A percentile compares a stretch with the other conserved stretches of the same genome.
phyloP scores from a whole-genome alignment of 2,888 invertebrate species.

The Lathronympha strigana region DNA sequence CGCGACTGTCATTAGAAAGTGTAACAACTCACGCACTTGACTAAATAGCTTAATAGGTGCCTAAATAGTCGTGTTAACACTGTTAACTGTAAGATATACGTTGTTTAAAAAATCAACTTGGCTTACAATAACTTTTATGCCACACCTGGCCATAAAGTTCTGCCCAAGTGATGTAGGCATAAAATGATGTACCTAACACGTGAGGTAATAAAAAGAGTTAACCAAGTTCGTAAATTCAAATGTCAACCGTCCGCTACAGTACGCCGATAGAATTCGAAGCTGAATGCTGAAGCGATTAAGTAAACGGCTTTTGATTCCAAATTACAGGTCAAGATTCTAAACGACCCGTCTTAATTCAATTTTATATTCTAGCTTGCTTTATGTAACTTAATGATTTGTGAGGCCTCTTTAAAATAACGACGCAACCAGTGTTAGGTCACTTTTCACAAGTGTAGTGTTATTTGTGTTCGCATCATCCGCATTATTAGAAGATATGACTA shows the following conservation, averaged over 20 bases:
- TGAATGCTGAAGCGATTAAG: slow-evolving; percentile 30
- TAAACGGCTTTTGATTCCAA: slow-evolving; percentile 37
- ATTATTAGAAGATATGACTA: slow-evolving; percentile 47
- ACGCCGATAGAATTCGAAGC: slow-evolving; percentile 19
- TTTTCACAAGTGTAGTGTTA: slow-evolving; percentile 45
- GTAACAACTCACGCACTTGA: slow-evolving; percentile 52
- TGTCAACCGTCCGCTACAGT: slow-evolving; percentile 12
- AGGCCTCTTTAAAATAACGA: slow-evolving; percentile 40
- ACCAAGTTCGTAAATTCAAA: slow-evolving; percentile 3
- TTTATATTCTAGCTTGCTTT: slow-evolving; percentile 23
- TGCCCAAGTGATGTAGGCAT: too few species aligned
- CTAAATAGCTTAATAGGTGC: too few species aligned
- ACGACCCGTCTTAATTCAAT: slow-evolving; percentile 23
- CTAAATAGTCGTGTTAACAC: too few species aligned
- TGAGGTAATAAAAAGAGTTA: slow-evolving; percentile 15
- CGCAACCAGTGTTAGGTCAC: slow-evolving; percentile 42
- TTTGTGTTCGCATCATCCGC: slow-evolving; percentile 46
- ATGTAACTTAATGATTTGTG: slow-evolving; percentile 21
- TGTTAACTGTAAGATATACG: too few species aligned
- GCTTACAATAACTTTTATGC: too few species aligned
- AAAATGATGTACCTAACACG: too few species aligned
- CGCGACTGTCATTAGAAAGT: slow-evolving; percentile 59
- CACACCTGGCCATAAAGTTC: too few species aligned
- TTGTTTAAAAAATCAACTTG: too few species aligned
- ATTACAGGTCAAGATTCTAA: slow-evolving; percentile 29